Evolutionary conservation across 2,113 vertebrate species (phyloP).

Genomic region (Fulica atra): DNA sequence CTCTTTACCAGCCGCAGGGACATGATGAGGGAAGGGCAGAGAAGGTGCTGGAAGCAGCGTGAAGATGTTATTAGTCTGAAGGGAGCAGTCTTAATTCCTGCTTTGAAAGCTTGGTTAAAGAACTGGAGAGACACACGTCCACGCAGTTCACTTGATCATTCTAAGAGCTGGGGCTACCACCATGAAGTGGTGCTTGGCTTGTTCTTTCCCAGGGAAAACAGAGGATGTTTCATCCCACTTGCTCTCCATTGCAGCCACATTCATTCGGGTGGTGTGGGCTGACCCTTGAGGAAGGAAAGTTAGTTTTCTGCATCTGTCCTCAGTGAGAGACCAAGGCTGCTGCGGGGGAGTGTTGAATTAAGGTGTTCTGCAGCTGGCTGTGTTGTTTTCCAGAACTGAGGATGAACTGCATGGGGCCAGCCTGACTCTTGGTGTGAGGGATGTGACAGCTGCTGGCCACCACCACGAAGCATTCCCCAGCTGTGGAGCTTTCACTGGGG

Average conservation of each 20-base stretch:
- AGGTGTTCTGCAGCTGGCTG: background rate
- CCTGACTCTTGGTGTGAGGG: background rate
- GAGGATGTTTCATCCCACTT: fast-evolving
- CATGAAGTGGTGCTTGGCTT: background rate
- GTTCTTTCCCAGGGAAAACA: background rate
- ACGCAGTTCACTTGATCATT: background rate
- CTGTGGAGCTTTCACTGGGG: background rate
- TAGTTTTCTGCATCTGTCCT: background rate
- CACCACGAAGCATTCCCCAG: fast-evolving
- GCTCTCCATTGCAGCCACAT: background rate
- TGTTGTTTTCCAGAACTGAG: background rate
- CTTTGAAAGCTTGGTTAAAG: background rate
- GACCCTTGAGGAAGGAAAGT: background rate
- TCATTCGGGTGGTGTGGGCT: background rate
- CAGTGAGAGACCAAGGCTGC: background rate
- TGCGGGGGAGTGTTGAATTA: background rate
- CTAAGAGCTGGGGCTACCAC: background rate
- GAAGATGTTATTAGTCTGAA: background rate
- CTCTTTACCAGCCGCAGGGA: background rate
- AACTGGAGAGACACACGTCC: background rate
- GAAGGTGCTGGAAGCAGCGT: background rate
- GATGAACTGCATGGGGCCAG: background rate
- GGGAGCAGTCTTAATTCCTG: background rate
- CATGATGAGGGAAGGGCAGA: background rate
- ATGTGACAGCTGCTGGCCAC: background rate